phyloP scores from a whole-genome alignment of 2,888 invertebrate genomes.

The Chalcis sispes region DNA sequence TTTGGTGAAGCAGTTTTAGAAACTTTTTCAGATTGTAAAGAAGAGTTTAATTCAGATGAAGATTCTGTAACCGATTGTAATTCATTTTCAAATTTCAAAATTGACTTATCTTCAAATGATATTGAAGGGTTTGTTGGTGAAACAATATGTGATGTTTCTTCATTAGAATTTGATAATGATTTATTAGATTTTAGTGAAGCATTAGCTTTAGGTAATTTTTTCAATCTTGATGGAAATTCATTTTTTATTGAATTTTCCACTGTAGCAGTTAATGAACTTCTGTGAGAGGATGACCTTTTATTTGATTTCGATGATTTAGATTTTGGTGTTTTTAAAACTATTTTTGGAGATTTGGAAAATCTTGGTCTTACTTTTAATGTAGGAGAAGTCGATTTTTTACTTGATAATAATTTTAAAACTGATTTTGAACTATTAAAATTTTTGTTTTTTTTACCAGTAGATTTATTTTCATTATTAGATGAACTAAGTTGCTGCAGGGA shows the following conservation, averaged over 20 bases:
- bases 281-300: conserved; percentile 52
- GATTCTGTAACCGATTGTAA: too few species aligned
- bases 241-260: conserved; percentile 4
- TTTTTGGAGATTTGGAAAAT: conserved; percentile 65
- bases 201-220: conserved; percentile 1
- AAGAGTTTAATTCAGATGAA: background rate
- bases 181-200: background rate
- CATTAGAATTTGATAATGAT: background rate
- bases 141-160: background rate
- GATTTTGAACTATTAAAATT: conserved; percentile 11
- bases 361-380: conserved; percentile 50
- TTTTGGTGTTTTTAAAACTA: conserved; percentile 59
- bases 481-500: conserved; percentile 38
- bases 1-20: background rate
- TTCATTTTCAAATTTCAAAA: background rate
- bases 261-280: background rate
- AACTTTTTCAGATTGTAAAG: background rate
- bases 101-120: background rate
- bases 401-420: background rate
- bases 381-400: conserved; percentile 36
- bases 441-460: conserved; percentile 19
- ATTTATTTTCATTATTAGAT: background rate
- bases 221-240: conserved; percentile 2
- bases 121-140: conserved; percentile 8
- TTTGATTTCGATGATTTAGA: conserved; percentile 51